A percentile compares a stretch with the other conserved stretches of the same genome.
Conservation (phyloP, 2,888 invertebrate species). For the Liopterus haemorrhoidalis region DNA sequence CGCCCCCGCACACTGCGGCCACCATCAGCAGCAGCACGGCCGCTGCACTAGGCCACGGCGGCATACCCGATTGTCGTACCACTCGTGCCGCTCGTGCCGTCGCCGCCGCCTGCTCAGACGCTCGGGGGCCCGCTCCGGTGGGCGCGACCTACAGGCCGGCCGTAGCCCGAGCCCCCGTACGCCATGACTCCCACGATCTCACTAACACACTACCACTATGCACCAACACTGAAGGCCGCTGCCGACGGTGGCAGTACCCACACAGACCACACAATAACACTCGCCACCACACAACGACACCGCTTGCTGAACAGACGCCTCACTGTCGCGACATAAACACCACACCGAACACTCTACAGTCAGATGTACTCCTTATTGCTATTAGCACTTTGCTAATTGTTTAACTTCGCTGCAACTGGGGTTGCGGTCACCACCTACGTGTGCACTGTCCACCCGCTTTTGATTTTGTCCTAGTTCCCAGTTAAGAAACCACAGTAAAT, state of each 20-base stretch:
- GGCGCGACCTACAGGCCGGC: too few relatives aligned
- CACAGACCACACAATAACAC: neutral
- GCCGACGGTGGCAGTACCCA: neutral
- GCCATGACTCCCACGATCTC: neutral
- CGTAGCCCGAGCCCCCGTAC: neutral
- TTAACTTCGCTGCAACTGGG: too few relatives aligned
- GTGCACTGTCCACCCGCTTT: slow-evolving; percentile 17
- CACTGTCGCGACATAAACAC: too few relatives aligned
- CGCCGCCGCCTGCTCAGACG: slow-evolving; percentile 5
- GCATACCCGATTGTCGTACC: too few relatives aligned
- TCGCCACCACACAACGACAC: too few relatives aligned
- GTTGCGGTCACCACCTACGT: too few relatives aligned
- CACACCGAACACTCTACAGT: too few relatives aligned
- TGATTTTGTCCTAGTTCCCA: neutral
- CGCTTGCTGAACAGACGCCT: too few relatives aligned
- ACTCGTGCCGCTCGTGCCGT: slow-evolving; percentile 6
- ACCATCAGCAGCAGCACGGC: slow-evolving; percentile 27
- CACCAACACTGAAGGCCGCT: neutral
- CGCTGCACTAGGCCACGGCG: slow-evolving; percentile 17
- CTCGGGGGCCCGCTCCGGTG: neutral
- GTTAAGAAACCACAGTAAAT: neutral
- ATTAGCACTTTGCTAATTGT: too few relatives aligned
- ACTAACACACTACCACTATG: too few relatives aligned
- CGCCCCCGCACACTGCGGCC: slow-evolving; percentile 13
- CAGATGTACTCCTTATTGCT: too few relatives aligned